Percentiles rank a stretch among this genome's conserved stretches.
Evolutionary conservation across 37 sponge, comb jelly and placozoan genomes (phyloP).

Genomic region (Ianthella basta): DNA sequence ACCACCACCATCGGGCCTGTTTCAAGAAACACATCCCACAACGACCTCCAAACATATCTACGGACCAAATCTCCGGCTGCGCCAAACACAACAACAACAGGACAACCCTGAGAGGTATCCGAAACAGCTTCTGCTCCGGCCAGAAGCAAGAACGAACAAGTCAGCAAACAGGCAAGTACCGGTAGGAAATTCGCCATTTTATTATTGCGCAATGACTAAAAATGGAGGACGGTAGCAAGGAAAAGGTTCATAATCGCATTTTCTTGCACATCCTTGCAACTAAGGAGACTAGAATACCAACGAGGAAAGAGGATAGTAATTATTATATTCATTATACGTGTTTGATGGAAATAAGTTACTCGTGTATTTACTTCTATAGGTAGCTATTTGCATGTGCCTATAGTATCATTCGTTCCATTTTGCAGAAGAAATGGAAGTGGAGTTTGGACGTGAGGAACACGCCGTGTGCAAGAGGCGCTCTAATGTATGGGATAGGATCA

Average conservation of each 20-base stretch:
- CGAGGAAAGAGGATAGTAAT: background rate
- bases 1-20: background rate
- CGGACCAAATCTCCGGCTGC: conserved; percentile 77
- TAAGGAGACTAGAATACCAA: conserved; percentile 1
- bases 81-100: conserved; percentile 67
- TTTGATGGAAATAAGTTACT: no score
- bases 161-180: background rate
- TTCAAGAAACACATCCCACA: conserved; percentile 31
- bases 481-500: conserved; percentile 71
- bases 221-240: background rate
- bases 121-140: background rate
- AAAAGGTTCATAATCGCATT: no score
- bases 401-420: background rate
- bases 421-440: conserved; percentile 86
- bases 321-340: no score
- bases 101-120: background rate
- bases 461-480: conserved; percentile 81
- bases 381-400: no score
- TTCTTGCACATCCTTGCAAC: no score
- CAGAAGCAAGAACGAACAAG: background rate
- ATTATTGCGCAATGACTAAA: background rate
- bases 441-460: conserved; percentile 66
- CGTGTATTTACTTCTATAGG: no score
- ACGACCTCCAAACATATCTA: conserved; percentile 76
- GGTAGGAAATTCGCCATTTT: background rate